Evolutionary conservation across 1,140 invertebrate species (phyloP).

Genomic region (Caenorhabditis inopinata): DNA sequence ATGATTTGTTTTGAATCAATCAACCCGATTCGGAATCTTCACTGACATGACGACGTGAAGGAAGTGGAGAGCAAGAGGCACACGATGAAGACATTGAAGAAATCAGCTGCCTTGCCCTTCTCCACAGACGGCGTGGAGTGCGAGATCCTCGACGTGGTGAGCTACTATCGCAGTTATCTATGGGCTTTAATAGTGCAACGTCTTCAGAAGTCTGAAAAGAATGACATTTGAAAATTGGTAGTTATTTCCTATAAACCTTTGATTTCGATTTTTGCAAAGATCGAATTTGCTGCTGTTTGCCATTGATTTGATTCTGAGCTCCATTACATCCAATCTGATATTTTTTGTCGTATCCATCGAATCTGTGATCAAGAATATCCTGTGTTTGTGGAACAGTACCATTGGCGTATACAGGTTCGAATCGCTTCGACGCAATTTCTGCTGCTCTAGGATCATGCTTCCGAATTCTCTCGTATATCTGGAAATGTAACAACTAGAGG

Average conservation of each 20-base stretch:
- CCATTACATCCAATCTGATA: not conserved
- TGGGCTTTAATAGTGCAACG: not conserved
- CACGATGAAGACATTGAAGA: slow-evolving; percentile 6
- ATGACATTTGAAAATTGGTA: not conserved
- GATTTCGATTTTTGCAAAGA: not conserved
- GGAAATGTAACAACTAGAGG: not conserved
- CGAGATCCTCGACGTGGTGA: not conserved
- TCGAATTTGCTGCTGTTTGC: not conserved
- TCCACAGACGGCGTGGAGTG: not conserved
- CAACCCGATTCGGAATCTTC: slow-evolving; percentile 3
- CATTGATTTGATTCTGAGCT: not conserved
- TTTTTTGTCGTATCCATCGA: slow-evolving; percentile 14
- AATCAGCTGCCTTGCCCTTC: not conserved
- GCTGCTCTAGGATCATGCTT: not conserved
- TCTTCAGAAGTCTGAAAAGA: not conserved
- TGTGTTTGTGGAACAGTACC: not conserved
- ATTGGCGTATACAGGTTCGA: slow-evolving; percentile 6
- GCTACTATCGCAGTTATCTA: not conserved
- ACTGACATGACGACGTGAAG: not conserved
- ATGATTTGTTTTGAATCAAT: not conserved
- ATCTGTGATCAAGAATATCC: slow-evolving; percentile 1
- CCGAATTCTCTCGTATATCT: slow-evolving; percentile 6
- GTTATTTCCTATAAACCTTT: not conserved
- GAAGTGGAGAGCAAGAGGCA: not conserved
- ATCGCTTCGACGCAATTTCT: slow-evolving; percentile 5